Percentiles rank a stretch among this genome's conserved stretches.
Conservation (phyloP, 2,797 vertebrate species). For the Chrysocyon brachyurus region DNA sequence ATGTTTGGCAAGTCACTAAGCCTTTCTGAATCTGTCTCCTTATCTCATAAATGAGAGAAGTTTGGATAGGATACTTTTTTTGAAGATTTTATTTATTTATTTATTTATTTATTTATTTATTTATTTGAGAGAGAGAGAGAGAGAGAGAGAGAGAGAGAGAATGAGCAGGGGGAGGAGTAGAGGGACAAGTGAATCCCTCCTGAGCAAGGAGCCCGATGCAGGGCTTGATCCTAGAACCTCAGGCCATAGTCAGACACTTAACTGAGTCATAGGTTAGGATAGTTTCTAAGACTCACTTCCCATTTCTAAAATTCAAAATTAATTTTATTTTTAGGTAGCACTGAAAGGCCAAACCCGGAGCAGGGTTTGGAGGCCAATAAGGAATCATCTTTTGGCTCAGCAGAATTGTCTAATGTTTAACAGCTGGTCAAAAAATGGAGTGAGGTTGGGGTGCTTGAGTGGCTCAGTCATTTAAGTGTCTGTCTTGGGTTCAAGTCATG, state of each 20-base stretch:
- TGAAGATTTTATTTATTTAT: not conserved
- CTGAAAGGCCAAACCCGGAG: not conserved
- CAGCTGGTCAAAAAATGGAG: not conserved
- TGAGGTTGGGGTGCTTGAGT: not conserved
- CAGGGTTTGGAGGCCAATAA: not conserved
- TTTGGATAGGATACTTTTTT: not conserved
- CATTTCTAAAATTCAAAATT: not conserved
- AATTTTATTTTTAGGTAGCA: not conserved
- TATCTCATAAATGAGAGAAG: not conserved
- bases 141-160: not conserved
- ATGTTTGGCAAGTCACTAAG: not conserved
- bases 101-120: too few species aligned
- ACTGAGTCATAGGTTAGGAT: not conserved
- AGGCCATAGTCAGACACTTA: not conserved
- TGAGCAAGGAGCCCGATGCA: not conserved
- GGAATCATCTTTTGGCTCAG: not conserved
- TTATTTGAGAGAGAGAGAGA: not conserved
- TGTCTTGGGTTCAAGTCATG: not conserved
- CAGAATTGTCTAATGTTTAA: not conserved
- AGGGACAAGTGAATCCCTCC: not conserved
- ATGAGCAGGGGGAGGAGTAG: not conserved
- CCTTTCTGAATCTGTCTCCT: not conserved
- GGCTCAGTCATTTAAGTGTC: not conserved
- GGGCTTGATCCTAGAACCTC: not conserved
- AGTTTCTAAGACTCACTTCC: not conserved